These are phyloP conservation scores for Nematostella vectensis DNA, from an alignment of 92 coral and sea anemone genomes.

Conservation along the genomic window DNA sequence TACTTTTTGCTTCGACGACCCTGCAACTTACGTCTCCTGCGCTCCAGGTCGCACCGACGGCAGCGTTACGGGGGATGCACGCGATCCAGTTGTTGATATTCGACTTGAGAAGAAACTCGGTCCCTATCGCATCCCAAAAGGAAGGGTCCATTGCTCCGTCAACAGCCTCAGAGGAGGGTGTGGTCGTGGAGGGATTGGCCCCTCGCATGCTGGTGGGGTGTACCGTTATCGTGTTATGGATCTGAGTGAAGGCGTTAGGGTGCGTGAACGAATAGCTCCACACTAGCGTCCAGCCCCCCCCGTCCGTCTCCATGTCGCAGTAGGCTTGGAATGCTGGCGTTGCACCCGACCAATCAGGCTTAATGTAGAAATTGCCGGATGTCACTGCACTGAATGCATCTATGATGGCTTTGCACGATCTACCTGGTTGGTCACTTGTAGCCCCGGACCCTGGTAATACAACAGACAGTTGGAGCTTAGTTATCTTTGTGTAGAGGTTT, in stretches of 20 bases:
- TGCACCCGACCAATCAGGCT: background rate
- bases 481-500: too few relatives aligned
- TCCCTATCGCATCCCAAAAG: background rate
- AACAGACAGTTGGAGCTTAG: too few relatives aligned
- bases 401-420: background rate
- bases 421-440: background rate
- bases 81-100: background rate
- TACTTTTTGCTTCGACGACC: background rate
- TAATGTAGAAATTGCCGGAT: background rate
- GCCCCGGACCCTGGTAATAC: background rate
- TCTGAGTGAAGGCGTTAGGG: background rate
- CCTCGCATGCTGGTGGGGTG: background rate
- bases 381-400: background rate
- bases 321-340: background rate
- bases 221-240: background rate
- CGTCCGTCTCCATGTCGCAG: slow-evolving; percentile 6
- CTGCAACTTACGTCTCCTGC: background rate
- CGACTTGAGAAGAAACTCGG: slow-evolving; percentile 1
- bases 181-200: background rate
- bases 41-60: background rate
- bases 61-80: background rate
- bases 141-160: background rate
- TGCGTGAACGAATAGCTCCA: background rate
- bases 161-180: background rate
- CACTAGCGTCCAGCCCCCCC: slow-evolving; percentile 4